These are phyloP conservation scores for Holothuria leucospilota DNA, from an alignment of 53 echinoderm and acorn worm species.

Conservation along the genomic window DNA sequence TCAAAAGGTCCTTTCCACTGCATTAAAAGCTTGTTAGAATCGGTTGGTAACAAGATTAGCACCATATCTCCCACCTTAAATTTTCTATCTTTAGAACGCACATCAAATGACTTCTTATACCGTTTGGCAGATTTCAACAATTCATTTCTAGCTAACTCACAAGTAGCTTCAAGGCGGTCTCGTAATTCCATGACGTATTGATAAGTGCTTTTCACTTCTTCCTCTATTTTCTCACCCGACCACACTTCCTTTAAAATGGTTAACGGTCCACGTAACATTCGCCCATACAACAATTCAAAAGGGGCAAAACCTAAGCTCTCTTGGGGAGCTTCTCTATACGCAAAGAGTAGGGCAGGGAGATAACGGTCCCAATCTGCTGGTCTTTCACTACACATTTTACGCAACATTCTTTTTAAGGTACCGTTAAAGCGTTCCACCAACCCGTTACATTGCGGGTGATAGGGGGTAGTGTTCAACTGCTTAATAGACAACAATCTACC, in stretches of 20 bases:
- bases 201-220: slow-evolving; percentile 38
- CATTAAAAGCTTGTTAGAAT: not conserved
- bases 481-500: no score
- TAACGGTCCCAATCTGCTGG: slow-evolving; percentile 25
- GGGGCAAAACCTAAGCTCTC: slow-evolving; percentile 25
- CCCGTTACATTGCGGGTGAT: slow-evolving; percentile 1
- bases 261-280: slow-evolving; percentile 8
- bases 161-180: slow-evolving; percentile 38
- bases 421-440: slow-evolving; percentile 49
- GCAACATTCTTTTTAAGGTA: slow-evolving; percentile 35
- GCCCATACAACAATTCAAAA: slow-evolving; percentile 47
- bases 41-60: no score
- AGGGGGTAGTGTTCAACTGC: slow-evolving; percentile 34
- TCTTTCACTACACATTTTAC: no score
- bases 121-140: slow-evolving; percentile 18
- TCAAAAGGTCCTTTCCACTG: slow-evolving; percentile 17
- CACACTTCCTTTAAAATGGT: not conserved
- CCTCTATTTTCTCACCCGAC: not conserved
- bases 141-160: slow-evolving; percentile 41
- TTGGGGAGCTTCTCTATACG: not conserved
- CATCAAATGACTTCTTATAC: no score
- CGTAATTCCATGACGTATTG: slow-evolving; percentile 39
- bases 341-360: no score
- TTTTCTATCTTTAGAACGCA: slow-evolving; percentile 6
- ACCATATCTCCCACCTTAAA: not conserved